These are phyloP conservation scores for Ostrea denselamellosa DNA, from an alignment of 1,140 invertebrate genomes.

Conservation along the genomic window DNA sequence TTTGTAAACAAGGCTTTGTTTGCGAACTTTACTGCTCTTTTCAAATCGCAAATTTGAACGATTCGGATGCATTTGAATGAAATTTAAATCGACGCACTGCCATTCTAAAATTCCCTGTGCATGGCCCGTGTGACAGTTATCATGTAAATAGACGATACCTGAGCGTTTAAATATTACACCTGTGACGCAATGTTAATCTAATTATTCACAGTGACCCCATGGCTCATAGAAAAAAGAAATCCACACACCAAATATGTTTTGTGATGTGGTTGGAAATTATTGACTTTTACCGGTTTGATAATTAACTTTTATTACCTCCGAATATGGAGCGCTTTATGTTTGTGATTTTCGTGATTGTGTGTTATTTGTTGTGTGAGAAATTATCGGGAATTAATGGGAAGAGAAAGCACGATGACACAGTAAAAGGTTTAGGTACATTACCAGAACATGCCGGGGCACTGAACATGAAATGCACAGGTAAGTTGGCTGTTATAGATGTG, in stretches of 20 bases:
- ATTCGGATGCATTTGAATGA: slow-evolving; percentile 18
- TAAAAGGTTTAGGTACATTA: background rate
- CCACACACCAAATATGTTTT: background rate
- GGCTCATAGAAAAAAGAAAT: background rate
- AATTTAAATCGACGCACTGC: background rate
- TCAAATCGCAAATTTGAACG: background rate
- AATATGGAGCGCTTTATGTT: background rate
- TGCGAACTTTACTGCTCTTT: background rate
- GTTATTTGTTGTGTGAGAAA: background rate
- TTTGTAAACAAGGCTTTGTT: slow-evolving; percentile 6
- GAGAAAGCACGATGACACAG: background rate
- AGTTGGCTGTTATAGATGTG: background rate
- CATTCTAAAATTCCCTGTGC: background rate
- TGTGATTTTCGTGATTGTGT: background rate
- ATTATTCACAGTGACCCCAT: slow-evolving; percentile 2
- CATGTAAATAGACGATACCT: slow-evolving; percentile 12
- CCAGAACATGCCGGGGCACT: background rate
- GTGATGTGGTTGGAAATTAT: background rate
- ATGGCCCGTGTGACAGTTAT: background rate
- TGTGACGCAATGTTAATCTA: slow-evolving; percentile 15
- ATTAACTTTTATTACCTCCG: background rate
- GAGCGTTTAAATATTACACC: slow-evolving; percentile 1
- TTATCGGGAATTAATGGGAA: background rate
- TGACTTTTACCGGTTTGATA: background rate
- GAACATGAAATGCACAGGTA: slow-evolving; percentile 26